Percentiles rank a stretch among this genome's conserved stretches.
phyloP scores from a whole-genome alignment of 1,140 invertebrate species.

The Solen grandis region DNA sequence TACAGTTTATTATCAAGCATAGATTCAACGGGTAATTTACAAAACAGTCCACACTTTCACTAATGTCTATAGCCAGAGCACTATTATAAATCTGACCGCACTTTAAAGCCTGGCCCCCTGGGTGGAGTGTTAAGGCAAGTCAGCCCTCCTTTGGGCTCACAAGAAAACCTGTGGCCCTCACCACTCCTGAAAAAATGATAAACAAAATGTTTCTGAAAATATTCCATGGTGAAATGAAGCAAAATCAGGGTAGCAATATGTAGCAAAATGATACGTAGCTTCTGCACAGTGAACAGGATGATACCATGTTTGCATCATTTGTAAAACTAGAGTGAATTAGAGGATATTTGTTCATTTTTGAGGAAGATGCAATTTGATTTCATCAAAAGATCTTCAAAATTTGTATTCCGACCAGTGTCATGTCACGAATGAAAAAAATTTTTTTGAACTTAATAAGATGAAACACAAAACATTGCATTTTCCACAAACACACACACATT shows the following conservation, averaged over 20 bases:
- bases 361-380: too few relatives aligned
- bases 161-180: constrained; percentile 86
- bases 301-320: neutral
- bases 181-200: constrained; percentile 88
- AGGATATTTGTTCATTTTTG: too few relatives aligned
- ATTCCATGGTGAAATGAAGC: neutral
- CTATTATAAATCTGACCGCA: constrained; percentile 38
- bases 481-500: too few relatives aligned
- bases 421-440: too few relatives aligned
- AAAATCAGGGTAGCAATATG: neutral
- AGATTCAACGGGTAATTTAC: too few relatives aligned
- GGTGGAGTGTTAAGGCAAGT: constrained; percentile 32
- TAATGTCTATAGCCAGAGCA: neutral
- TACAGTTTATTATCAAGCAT: too few relatives aligned
- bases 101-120: constrained; percentile 32
- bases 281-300: neutral
- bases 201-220: neutral
- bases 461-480: too few relatives aligned
- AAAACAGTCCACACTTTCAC: neutral
- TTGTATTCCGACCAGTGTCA: too few relatives aligned
- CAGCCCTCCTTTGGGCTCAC: constrained; percentile 84
- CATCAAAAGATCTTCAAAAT: too few relatives aligned
- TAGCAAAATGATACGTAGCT: neutral
- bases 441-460: too few relatives aligned
- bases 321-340: too few relatives aligned